Conservation (phyloP, 2,888 invertebrate species). For the Platerodrilus igneus region DNA sequence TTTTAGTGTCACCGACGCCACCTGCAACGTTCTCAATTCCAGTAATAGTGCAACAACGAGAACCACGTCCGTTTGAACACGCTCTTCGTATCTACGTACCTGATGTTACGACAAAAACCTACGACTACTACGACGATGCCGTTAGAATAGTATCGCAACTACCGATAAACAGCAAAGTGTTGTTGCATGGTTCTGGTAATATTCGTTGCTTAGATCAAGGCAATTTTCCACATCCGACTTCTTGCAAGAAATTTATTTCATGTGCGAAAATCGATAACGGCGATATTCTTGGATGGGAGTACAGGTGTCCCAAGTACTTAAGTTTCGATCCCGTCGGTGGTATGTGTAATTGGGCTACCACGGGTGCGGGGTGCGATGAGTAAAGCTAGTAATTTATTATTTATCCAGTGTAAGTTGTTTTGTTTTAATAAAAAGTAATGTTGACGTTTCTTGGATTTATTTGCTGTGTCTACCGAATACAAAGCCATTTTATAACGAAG, state of each 20-base stretch:
- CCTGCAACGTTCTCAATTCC: background rate
- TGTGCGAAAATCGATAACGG: slow-evolving; percentile 80
- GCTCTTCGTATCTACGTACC: background rate
- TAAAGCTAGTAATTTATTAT: slow-evolving; percentile 3
- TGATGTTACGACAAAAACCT: slow-evolving; percentile 37
- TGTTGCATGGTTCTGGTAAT: slow-evolving; percentile 63
- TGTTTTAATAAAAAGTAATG: too few relatives aligned
- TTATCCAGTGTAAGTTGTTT: too few relatives aligned
- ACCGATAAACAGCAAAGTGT: slow-evolving; percentile 56
- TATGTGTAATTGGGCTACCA: slow-evolving; percentile 85
- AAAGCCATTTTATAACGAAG: too few relatives aligned
- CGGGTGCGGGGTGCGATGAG: slow-evolving; percentile 74
- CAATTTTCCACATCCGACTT: slow-evolving; percentile 85
- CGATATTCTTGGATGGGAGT: slow-evolving; percentile 78
- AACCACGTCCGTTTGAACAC: slow-evolving; percentile 16
- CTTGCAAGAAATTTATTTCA: slow-evolving; percentile 87
- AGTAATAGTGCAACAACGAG: slow-evolving; percentile 10
- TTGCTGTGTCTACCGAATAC: too few relatives aligned
- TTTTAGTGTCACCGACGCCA: too few relatives aligned
- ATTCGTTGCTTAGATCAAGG: slow-evolving; percentile 86
- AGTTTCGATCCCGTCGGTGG: slow-evolving; percentile 88
- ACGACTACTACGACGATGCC: slow-evolving; percentile 69
- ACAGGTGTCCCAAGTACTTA: slow-evolving; percentile 79
- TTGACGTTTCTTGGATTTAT: too few relatives aligned
- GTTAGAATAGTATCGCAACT: slow-evolving; percentile 53